Evolutionary conservation across 2,888 invertebrate species (phyloP), one percentile per base, ranked within the genome.

Genomic region (Hedya salicella): DNA sequence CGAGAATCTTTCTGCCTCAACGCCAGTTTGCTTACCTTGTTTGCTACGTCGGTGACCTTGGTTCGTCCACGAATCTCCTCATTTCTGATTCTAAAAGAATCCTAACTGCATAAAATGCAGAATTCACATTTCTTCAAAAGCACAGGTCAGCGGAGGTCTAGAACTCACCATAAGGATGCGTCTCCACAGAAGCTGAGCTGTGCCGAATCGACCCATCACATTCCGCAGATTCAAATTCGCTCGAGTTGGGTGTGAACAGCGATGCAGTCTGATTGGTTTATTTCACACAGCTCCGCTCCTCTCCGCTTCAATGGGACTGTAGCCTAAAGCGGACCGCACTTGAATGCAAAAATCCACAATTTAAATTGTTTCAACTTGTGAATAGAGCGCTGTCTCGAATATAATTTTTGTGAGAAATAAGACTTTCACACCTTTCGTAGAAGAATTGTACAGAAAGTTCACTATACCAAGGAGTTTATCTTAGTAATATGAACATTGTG

Each of bases 341-440:
- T 6, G 42, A 52, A 62, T 52, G 61, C 17, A 52, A 62, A 62
- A 62, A 62, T 40, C 42, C 52, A 62, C 50, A 52, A 62, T 62
- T 52, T 44, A 62, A 62, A 62, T 62, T 62, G 61, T 62, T 62
- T 21, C 61, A 52, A 62, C 17, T 52, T 19, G 50, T 50, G 40
- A 30, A 40, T 40, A 19, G n/a, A 19, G 21, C 53, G 13, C 21
- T 13, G 21, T 48, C 49, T 60, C 13, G 30, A 32, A 52, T 42
- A 62, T 44, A 32, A 62, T 62, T 62, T 62, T 62, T 62, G 16
- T 32, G 42, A 44, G 52, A 42, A 61, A 61, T 36, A 49, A 19
- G 40, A 40, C 50, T 14, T 9, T 17, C 32, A 30, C 17, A 32
- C 44, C 56, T 44, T 16, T n/a, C n/a, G 16, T 0, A 56, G 44